Conservation (phyloP, 2,113 vertebrate species). For the Ellobius talpinus region DNA sequence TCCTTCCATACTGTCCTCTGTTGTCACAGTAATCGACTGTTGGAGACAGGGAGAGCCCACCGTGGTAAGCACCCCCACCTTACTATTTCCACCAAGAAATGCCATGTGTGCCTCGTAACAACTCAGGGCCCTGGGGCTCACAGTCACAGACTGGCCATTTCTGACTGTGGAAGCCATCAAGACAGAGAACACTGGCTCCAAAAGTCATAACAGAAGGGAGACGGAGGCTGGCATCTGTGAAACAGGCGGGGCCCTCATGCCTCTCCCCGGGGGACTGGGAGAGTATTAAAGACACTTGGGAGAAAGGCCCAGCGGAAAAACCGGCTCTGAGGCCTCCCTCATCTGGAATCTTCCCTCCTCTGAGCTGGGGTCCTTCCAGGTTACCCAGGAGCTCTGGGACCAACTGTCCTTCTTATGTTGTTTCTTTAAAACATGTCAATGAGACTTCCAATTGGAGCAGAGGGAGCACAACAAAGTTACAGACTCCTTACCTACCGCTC, state of each 20-base stretch:
- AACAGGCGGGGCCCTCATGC: background rate
- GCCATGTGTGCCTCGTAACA: background rate
- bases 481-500: rapidly evolving
- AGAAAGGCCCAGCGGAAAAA: background rate
- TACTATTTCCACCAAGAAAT: background rate
- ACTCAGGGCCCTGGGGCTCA: background rate
- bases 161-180: background rate
- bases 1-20: background rate
- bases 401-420: background rate
- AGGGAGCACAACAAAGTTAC: background rate
- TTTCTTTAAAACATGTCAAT: background rate
- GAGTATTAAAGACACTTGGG: too few relatives aligned
- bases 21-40: background rate
- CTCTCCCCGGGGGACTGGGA: too few relatives aligned
- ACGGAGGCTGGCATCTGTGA: background rate
- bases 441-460: background rate
- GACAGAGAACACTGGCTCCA: background rate
- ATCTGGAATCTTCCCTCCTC: background rate
- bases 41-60: background rate
- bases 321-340: background rate
- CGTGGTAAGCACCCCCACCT: background rate
- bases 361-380: too few relatives aligned
- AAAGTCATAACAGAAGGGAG: background rate
- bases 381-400: background rate
- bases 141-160: background rate